Evolutionary conservation across 37 sponge, comb jelly and placozoan species (phyloP), one percentile per base, ranked within the genome.

Genomic region (Cliona cf. orientalis): DNA sequence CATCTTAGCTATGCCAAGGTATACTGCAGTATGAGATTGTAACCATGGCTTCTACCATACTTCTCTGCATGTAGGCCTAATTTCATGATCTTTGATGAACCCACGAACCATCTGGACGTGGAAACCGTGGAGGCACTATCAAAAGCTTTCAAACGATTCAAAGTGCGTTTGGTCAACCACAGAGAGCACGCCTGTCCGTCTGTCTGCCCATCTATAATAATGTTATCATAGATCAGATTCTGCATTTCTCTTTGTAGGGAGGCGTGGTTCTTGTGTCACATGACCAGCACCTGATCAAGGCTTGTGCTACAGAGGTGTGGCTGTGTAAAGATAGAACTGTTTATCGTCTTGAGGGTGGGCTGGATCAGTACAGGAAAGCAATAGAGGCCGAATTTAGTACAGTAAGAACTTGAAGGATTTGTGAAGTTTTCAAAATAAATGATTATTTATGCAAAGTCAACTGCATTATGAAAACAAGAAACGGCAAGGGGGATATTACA

Each of bases 221-320:
- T n/a, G n/a, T n/a, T n/a, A n/a, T n/a, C n/a, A n/a, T n/a, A n/a
- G n/a, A n/a, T n/a, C n/a, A n/a, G n/a, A 39, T 43, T 3, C 56
- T 26, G 2, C 42, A 12, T 63, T 58, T 41, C 53, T 46, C 0
- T 45, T 17, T 42, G 23, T 74, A 93, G 94, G 92, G 97, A 46
- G 94, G 97, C 61, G 97, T 93, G 44, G 72, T 97, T n/a, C 62
- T 97, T 37, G 97, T 93, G 33, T 91, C 92, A 59, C 97, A 97
- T 76, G 97, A 97, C 82, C 86, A 97, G 80, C 85, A 84, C 62
- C 92, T 97, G 37, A 89, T 97, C 32, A 65, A 75, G 32, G 9
- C 63, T 42, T 80, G 73, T 34, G 87, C 87, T 39, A 91, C 68
- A 44, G 92, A 86, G 60, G 82, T 97, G 77, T 93, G 94, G 94